Evolutionary conservation across 2,888 invertebrate genomes (phyloP).

Genomic region (Amblyjoppa proteus): DNA sequence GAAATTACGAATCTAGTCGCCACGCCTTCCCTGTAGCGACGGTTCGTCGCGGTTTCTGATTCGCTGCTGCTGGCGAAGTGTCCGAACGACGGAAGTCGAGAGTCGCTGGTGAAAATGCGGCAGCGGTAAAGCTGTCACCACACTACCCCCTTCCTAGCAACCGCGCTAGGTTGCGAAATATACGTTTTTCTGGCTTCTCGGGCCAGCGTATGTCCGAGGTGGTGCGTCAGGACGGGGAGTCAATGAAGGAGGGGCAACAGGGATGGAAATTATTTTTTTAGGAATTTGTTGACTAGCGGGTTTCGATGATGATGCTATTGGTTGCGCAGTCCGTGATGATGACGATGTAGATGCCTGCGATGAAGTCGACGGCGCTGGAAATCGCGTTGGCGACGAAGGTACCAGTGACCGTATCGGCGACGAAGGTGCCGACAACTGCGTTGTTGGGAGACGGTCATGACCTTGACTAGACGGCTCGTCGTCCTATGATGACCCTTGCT

Average conservation of each 20-base stretch:
- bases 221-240: neutral
- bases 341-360: neutral
- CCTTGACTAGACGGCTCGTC: neutral
- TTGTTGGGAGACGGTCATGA: neutral
- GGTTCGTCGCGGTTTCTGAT: too few relatives aligned
- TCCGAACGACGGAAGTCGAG: too few relatives aligned
- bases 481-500: neutral
- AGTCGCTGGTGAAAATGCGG: neutral
- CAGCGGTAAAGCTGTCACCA: neutral
- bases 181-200: neutral
- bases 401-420: neutral
- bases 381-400: neutral
- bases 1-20: too few relatives aligned
- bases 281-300: neutral
- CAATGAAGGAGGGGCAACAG: neutral
- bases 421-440: neutral
- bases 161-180: neutral
- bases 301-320: neutral
- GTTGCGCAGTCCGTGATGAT: neutral
- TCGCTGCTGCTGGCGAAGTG: too few relatives aligned
- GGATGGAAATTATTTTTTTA: neutral
- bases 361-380: neutral
- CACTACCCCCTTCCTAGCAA: constrained; percentile 6
- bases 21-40: too few relatives aligned
- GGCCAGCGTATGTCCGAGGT: neutral